These are phyloP conservation scores for Andrena haemorrhoa DNA, from an alignment of 2,888 invertebrate species.

Conservation along the genomic window DNA sequence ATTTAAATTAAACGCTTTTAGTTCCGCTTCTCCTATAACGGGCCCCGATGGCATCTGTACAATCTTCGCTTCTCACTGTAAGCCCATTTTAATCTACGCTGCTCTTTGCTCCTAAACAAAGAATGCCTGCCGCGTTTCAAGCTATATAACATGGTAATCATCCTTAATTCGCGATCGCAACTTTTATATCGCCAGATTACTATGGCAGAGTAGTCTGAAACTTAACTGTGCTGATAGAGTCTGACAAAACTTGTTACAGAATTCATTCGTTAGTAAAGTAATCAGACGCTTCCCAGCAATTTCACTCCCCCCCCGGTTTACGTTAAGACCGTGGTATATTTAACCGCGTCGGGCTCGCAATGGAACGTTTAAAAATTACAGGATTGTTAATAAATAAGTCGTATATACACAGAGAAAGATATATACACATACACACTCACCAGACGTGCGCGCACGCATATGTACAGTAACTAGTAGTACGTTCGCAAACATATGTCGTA, in stretches of 20 bases:
- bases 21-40: slow-evolving; percentile 24
- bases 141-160: neutral
- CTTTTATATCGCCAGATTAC: neutral
- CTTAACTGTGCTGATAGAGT: neutral
- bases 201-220: slow-evolving; percentile 7
- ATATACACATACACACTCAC: slow-evolving; percentile 60
- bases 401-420: slow-evolving; percentile 66
- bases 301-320: slow-evolving; percentile 40
- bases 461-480: slow-evolving; percentile 67
- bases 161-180: neutral
- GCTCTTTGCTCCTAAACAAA: slow-evolving; percentile 36
- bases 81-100: slow-evolving; percentile 15
- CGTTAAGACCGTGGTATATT: slow-evolving; percentile 31
- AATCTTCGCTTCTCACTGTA: slow-evolving; percentile 29
- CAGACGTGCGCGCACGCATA: slow-evolving; percentile 53
- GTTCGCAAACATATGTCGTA: slow-evolving; percentile 66
- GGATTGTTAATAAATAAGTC: slow-evolving; percentile 71
- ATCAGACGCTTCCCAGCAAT: slow-evolving; percentile 35
- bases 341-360: slow-evolving; percentile 51
- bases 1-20: slow-evolving; percentile 38
- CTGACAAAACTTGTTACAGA: slow-evolving; percentile 27
- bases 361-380: slow-evolving; percentile 60
- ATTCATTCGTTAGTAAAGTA: slow-evolving; percentile 52
- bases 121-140: neutral
- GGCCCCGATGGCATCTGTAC: slow-evolving; percentile 34